Evolutionary conservation across 1,140 invertebrate genomes (phyloP).

Genomic region (Bombus haemorrhoidalis): DNA sequence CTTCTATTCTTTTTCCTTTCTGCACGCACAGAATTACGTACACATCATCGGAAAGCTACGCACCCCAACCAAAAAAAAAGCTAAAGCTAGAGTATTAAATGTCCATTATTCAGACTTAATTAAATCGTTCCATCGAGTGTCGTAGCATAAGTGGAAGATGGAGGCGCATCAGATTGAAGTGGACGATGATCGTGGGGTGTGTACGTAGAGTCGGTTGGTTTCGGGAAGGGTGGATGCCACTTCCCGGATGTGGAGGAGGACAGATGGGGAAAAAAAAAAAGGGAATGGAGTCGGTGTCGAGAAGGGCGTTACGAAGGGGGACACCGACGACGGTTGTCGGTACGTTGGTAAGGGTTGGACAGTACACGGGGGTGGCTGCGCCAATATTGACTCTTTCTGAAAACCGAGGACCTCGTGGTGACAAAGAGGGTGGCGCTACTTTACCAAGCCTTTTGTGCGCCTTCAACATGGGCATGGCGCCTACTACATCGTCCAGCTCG

Average conservation of each 20-base stretch:
- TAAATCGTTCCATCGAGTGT: slow-evolving; percentile 39
- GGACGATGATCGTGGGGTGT: not conserved
- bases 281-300: slow-evolving; percentile 36
- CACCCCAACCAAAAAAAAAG: not conserved
- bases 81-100: slow-evolving; percentile 31
- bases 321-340: slow-evolving; percentile 29
- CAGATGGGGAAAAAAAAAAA: slow-evolving; percentile 39
- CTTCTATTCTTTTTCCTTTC: no score
- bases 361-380: slow-evolving; percentile 68
- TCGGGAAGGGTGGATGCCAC: slow-evolving; percentile 49
- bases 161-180: slow-evolving; percentile 46
- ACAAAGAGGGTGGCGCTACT: slow-evolving; percentile 68
- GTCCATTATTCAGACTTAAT: slow-evolving; percentile 35
- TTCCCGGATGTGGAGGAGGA: slow-evolving; percentile 56
- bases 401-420: slow-evolving; percentile 54
- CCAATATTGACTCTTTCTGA: slow-evolving; percentile 76
- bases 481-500: slow-evolving; percentile 1
- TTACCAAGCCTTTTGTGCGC: slow-evolving; percentile 55
- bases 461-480: slow-evolving; percentile 36
- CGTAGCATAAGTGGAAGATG: slow-evolving; percentile 44
- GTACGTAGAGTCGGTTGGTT: slow-evolving; percentile 13
- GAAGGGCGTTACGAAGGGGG: slow-evolving; percentile 51
- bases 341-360: slow-evolving; percentile 60
- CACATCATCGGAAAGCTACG: no score
- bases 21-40: not conserved